phyloP scores from a whole-genome alignment of 2,113 vertebrate species.

The Mastomys natalensis region DNA sequence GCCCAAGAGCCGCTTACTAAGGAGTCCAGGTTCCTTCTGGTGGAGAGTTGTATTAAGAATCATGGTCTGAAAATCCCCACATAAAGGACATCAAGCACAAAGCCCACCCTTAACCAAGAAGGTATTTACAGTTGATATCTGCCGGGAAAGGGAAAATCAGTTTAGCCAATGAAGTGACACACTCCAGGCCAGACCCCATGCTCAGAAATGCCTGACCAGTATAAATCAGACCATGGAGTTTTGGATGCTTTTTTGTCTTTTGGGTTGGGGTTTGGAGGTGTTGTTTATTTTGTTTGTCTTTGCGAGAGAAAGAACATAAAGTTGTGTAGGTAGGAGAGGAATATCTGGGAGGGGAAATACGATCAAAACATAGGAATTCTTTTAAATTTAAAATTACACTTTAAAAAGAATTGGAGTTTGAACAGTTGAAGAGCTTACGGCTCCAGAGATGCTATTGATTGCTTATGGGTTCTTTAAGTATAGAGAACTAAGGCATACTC shows the following conservation, averaged over 20 bases:
- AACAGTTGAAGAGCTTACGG: not conserved
- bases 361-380: not conserved
- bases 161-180: not conserved
- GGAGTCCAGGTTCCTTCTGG: not conserved
- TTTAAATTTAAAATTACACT: not conserved
- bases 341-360: not conserved
- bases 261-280: not conserved
- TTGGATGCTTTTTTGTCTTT: not conserved
- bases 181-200: too few relatives aligned
- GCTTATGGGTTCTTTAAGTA: not conserved
- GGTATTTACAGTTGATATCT: not conserved
- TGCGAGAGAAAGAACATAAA: not conserved
- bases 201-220: not conserved
- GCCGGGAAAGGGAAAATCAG: not conserved
- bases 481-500: not conserved
- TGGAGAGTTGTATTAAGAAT: not conserved
- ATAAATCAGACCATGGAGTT: not conserved
- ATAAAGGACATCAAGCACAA: not conserved
- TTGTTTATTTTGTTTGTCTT: not conserved
- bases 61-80: not conserved
- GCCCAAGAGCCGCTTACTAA: not conserved
- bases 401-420: not conserved
- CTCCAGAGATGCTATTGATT: constrained; percentile 2
- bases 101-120: not conserved
- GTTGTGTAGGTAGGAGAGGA: not conserved